Base-by-base conservation (phyloP, 2,113 vertebrate species). In the Empidonax traillii region DNA sequence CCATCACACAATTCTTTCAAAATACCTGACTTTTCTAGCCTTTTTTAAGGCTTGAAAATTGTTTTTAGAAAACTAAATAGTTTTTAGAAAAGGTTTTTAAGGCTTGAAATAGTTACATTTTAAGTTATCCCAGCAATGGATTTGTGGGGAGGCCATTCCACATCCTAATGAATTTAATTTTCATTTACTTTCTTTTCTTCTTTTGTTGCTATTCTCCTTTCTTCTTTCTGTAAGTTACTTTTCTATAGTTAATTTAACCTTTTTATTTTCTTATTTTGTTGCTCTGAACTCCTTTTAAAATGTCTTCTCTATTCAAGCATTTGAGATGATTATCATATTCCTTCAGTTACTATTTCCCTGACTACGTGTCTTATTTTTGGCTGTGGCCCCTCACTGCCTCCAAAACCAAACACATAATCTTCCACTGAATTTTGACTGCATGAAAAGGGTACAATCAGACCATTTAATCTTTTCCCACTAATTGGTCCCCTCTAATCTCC, bases 401-500 rank as follows among this genome's bases (percentile, higher is more conserved):
- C 55, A 62, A 76, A 88, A 88, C 25, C 73, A 87, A 51, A 85
- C 30, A 89, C 28, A 91, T 83, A 63, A 80, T 89, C 55, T 90
- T 85, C 68, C 2, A 2, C 30, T 86, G 59, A 88, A 86, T 93
- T 90, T 77, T 88, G 72, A 33, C 53, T 90, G 63, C 21, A 78
- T 86, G 59, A 63, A 89, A 85, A 94, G 33, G 56, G 47, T 59
- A 77, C 52, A 92, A 88, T 93, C 59, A 81, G 24, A 79, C 80
- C 73, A 55, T 90, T 97, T 92, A 83, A 86, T 95, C 63, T 77
- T 89, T 82, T 78, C 76, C 46, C 46, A 55, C 23, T 94, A 93
- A 97, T 90, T 80, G 55, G 59, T 90, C 88, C 51, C 47, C 89
- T 92, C 90, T 77, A 39, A 63, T 75, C 80, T 75, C 67, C 47